Base-by-base conservation (phyloP, 1,140 invertebrate genomes). In the Halictus rubicundus region DNA sequence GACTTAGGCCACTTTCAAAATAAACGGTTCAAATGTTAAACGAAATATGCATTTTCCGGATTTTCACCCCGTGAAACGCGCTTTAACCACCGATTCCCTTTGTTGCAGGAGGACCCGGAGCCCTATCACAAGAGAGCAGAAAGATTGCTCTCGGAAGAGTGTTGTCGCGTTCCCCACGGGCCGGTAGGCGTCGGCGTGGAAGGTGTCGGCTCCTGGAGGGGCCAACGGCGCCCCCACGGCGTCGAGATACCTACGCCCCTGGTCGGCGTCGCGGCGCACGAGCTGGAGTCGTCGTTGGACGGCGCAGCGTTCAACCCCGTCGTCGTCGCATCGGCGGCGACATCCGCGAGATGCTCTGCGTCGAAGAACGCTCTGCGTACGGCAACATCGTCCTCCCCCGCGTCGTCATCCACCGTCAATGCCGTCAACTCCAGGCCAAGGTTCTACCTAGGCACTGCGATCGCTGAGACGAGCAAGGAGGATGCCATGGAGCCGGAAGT, bases 401-500 rank as follows among this genome's bases (percentile, higher is more conserved):
- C 60, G 23, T 52, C 54, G 21, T 57, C 54, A 21, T 57, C 54
- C 1, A n/a, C 59, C 37, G 81, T 81, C 68, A 85, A 89, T 86
- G 83, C 68, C 27, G 61, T 54, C 19, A 39, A 46, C 49, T 14
- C 70, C 64, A 84, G 72, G 63, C 27, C 80, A 73, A 88, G 71
- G 27, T 80, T 74, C 54, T 80, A 86, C 65, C 59, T 72, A 73
- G 76, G 52, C 71, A 49, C 66, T 49, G 76, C 75, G 68, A 80
- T 81, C 77, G 71, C 74, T 76, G 82, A 83, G 60, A 82, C 65
- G 59, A 78, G 63, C 59, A 87, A 89, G 78, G 87, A 91, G 82
- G 85, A 92, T 89, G 90, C 85, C 49, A 92, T 92, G 91, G 91
- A 92, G 78, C 78, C 84, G 57, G 88, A 91, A 61, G 74, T 83